Conservation (phyloP, 2,797 vertebrate species). For the Pipistrellus nathusii region DNA sequence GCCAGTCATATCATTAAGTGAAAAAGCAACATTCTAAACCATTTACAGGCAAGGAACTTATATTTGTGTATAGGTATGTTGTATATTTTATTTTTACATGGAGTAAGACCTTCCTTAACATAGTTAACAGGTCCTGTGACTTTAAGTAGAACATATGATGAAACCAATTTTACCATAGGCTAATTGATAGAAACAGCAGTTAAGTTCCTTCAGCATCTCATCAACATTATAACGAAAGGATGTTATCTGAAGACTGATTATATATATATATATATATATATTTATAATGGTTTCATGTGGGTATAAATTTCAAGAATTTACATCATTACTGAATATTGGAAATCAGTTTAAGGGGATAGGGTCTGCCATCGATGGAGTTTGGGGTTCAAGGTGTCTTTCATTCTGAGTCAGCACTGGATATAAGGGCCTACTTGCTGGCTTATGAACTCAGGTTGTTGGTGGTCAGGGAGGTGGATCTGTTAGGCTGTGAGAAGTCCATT, state of each 20-base stretch:
- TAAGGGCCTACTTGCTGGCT: not conserved
- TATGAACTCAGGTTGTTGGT: not conserved
- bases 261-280: not conserved
- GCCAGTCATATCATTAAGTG: not conserved
- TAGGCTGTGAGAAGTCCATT: slow-evolving; percentile 21
- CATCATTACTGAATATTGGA: not conserved
- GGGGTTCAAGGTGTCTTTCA: not conserved
- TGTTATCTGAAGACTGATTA: not conserved
- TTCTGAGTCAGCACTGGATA: not conserved
- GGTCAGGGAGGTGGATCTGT: not conserved
- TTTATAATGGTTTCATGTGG: not conserved
- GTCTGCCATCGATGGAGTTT: not conserved
- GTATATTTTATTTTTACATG: not conserved
- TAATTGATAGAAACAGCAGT: too few species aligned
- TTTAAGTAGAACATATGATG: not conserved
- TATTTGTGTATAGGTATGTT: not conserved
- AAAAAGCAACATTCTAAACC: not conserved
- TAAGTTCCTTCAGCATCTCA: not conserved
- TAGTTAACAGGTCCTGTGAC: not conserved
- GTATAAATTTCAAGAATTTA: not conserved
- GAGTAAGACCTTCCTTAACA: not conserved
- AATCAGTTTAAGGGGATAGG: not conserved
- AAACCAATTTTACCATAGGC: not conserved
- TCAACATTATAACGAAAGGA: not conserved
- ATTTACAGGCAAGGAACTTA: not conserved